Conservation (phyloP, 2,797 vertebrate species). For the Halcyon leucocephala region DNA sequence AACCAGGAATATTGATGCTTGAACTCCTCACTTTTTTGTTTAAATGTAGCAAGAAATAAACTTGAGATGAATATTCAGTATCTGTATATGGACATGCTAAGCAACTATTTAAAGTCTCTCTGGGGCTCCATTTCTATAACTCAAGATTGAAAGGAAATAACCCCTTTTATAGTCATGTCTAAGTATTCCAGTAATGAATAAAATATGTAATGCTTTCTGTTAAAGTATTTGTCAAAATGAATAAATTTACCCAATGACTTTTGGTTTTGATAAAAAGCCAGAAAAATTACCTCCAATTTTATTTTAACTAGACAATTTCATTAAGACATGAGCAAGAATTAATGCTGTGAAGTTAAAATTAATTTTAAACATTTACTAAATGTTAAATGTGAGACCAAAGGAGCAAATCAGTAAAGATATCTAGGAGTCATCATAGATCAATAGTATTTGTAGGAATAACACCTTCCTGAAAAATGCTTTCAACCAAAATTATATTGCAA, state of each 20-base stretch:
- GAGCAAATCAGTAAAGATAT: neutral
- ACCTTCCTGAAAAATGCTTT: neutral
- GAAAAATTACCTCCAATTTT: too few species aligned
- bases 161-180: neutral
- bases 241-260: neutral
- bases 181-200: neutral
- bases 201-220: neutral
- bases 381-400: neutral
- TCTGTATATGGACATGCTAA: neutral
- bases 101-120: neutral
- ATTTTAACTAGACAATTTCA: neutral
- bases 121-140: neutral
- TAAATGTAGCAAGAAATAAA: neutral
- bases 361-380: neutral
- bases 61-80: neutral
- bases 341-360: neutral
- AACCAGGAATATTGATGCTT: neutral
- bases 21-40: neutral
- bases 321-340: neutral
- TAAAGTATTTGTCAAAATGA: neutral
- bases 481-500: neutral
- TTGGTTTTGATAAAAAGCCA: neutral
- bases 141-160: neutral
- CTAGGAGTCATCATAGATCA: neutral
- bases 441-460: neutral